Conservation (phyloP, 2,888 invertebrate species). For the Drosophila nigricruria region DNA sequence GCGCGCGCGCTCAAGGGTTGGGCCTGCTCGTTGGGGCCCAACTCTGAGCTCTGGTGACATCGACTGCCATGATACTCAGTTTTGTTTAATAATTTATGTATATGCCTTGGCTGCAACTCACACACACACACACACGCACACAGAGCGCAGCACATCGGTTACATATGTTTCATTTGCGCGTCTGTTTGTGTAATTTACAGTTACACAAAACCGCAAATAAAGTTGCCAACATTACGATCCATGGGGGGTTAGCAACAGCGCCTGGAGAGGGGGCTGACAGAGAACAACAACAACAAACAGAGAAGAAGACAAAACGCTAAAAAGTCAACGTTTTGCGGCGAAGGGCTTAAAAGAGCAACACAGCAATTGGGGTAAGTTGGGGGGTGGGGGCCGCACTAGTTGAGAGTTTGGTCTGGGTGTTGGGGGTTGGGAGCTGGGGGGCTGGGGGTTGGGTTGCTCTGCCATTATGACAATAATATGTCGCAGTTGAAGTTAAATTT, state of each 20-base stretch:
- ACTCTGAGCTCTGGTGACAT: slow-evolving; percentile 60
- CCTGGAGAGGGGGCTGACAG: neutral
- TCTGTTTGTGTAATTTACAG: slow-evolving; percentile 79
- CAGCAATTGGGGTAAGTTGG: neutral
- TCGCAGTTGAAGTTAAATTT: slow-evolving; percentile 67
- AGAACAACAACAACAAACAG: slow-evolving; percentile 23
- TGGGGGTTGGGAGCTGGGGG: neutral
- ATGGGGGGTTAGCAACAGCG: slow-evolving; percentile 1
- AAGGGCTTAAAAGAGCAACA: slow-evolving; percentile 38
- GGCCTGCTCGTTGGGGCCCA: slow-evolving; percentile 8
- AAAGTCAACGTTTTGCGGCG: slow-evolving; percentile 67
- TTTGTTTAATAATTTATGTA: slow-evolving; percentile 75
- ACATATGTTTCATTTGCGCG: slow-evolving; percentile 78
- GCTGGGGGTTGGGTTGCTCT: neutral
- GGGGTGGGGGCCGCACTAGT: neutral
- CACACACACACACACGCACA: slow-evolving; percentile 38
- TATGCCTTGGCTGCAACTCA: slow-evolving; percentile 70
- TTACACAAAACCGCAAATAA: slow-evolving; percentile 78
- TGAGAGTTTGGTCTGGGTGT: neutral
- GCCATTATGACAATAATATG: slow-evolving; percentile 78
- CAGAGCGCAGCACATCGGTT: slow-evolving; percentile 55
- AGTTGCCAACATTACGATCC: slow-evolving; percentile 73
- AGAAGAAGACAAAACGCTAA: slow-evolving; percentile 73
- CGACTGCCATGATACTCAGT: slow-evolving; percentile 76
- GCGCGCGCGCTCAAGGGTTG: neutral